Base-by-base conservation (phyloP, 2,113 vertebrate species). In the Lasiurus borealis region DNA sequence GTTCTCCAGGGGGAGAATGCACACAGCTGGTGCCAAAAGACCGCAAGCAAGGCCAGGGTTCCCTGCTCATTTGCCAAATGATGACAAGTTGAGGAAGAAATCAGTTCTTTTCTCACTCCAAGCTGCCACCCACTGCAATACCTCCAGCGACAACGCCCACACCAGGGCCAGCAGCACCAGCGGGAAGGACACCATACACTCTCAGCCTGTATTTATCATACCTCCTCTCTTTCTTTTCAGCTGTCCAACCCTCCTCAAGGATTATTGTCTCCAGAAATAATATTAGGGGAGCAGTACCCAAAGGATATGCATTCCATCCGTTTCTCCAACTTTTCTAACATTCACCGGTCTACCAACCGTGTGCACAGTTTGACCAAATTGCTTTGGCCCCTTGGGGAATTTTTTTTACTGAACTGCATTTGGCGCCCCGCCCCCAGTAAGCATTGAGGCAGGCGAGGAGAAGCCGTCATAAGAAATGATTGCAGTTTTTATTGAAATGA, bases 201-300 rank as follows among this genome's bases (percentile, higher is more conserved):
- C n/a, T 34, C 21, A 0, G 29, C 21, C 21, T 8, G 3, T 1
- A 0, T 71, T 25, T 18, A 19, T 13, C 10, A 2, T 3, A 25
- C 72, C 59, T 77, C 48, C 18, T 23, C 23, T 27, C 44, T 54
- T 40, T 15, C 71, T 64, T 72, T 90, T 48, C 40, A 81, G 83
- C 23, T 44, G 8, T 71, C 29, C 1, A 11, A 15, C 19, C 40
- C 48, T 91, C 59, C 57, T 19, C 64, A 59, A 3, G 50, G 71
- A 40, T 76, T 95, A 89, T 84, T 73, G n/a, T 81, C 81, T 77
- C 48, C 78, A 71, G 75, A 91, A 89, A 90, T 40, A 69, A 34
- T 48, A 62, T 82, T 87, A 72, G 90, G 83, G 85, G 82, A 90
- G 54, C 11, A 14, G 21, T 36, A 14, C 44, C 40, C 54, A 81